A percentile compares a stretch with the other conserved stretches of the same genome.
Conservation (phyloP, 2,888 invertebrate genomes). For the Callyntrura guangdongensis region DNA sequence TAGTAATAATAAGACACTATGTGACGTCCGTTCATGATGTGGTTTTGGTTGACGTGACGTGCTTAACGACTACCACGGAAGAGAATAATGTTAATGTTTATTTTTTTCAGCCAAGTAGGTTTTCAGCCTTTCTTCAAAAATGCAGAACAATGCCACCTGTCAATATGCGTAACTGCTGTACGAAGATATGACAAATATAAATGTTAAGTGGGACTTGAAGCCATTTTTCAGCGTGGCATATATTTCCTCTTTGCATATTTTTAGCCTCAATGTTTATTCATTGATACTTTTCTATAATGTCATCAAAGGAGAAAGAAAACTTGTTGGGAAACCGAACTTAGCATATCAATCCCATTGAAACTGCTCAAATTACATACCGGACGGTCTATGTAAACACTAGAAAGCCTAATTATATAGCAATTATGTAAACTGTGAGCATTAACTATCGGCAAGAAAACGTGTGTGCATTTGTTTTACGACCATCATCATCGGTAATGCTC, state of each 20-base stretch:
- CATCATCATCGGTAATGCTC: neutral
- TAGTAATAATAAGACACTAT: neutral
- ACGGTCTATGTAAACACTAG: too few relatives aligned
- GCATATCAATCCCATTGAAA: too few relatives aligned
- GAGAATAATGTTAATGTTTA: neutral
- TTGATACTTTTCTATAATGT: constrained; percentile 1
- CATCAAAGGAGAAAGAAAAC: neutral
- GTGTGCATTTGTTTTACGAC: too few relatives aligned
- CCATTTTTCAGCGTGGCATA: neutral
- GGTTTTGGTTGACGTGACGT: constrained; percentile 23
- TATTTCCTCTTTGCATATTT: neutral
- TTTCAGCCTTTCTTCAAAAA: constrained; percentile 8
- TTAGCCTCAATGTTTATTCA: constrained; percentile 17
- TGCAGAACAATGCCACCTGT: constrained; percentile 17
- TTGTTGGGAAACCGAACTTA: too few relatives aligned
- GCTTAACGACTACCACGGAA: constrained; percentile 19
- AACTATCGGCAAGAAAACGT: neutral
- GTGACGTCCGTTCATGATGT: neutral
- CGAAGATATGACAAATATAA: neutral
- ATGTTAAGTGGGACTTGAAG: neutral
- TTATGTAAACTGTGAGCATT: constrained; percentile 1
- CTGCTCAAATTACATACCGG: too few relatives aligned
- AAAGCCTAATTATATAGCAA: neutral
- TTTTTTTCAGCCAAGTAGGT: neutral
- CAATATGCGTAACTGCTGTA: constrained; percentile 3